Conservation (phyloP, 2,797 vertebrate genomes). For the Phoebastria nigripes region DNA sequence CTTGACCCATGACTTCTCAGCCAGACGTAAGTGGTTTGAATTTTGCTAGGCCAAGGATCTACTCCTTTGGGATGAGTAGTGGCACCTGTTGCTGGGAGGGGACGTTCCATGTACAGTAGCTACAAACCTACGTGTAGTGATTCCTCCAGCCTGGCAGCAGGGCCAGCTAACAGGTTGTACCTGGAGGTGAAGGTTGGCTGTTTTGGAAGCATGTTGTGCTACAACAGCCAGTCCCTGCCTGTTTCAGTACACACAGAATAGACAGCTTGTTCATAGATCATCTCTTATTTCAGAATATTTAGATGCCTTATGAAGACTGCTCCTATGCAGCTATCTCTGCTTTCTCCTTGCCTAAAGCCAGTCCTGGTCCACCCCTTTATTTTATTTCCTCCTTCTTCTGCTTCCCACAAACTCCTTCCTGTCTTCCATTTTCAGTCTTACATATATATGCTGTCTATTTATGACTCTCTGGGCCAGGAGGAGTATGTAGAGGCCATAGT, state of each 20-base stretch:
- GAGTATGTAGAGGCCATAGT: neutral
- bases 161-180: too few species aligned
- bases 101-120: neutral
- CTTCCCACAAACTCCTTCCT: neutral
- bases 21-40: neutral
- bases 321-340: neutral
- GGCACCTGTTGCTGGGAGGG: neutral
- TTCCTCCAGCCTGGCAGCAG: neutral
- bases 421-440: neutral
- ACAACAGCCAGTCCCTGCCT: neutral
- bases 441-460: neutral
- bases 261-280: neutral
- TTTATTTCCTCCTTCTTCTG: neutral
- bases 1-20: neutral
- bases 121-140: neutral
- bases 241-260: neutral
- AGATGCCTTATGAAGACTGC: neutral
- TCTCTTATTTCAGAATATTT: neutral
- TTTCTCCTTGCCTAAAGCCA: neutral
- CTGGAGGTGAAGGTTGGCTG: neutral
- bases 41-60: neutral
- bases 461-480: neutral
- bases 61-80: neutral
- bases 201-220: neutral
- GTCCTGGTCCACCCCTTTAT: neutral